Evolutionary conservation across 2,888 invertebrate species (phyloP), one percentile per base, ranked within the genome.

Genomic region (Mythimna vitellina): DNA sequence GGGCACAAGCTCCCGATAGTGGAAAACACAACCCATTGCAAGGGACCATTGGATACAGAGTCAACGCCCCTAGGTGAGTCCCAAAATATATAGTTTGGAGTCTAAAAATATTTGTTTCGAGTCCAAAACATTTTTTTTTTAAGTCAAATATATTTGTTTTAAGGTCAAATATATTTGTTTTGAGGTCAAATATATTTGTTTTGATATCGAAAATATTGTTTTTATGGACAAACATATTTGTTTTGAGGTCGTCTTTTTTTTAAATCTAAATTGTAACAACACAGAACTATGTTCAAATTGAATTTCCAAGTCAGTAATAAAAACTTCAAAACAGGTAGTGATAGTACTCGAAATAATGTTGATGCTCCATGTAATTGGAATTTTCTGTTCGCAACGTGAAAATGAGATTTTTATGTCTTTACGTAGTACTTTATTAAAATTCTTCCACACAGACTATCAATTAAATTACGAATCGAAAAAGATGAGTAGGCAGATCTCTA

Each of bases 1-100:
- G 95, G 93, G 95, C 93, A 84, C 91, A 90, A 88, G 94, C 94
- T 95, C 94, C 94, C 93, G 94, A 94, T 86, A 92, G 91, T 93
- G 93, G 92, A 93, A 96, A 95, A 94, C 93, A 95, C 95, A 93
- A 95, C 94, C 92, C 92, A 87, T 92, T 94, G 89, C 94, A 94
- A 94, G 96, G 94, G 93, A 94, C 93, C 91, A 95, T 95, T 92
- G 96, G 95, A 92, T 97, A 97, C 95, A 93, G 97, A 94, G 97
- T 97, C 92, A 96, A 96, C 94, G 96, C 95, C 96, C 97, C 96
- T 96, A 97, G 97, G 97, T 97, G 91, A 97, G 97, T 96, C 17
- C 35, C 10, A 54, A 65, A 70, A 63, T 58, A 68, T 54, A 67
- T 78, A 63, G 53, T 71, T 80, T 68, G 3, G 3, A 12, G 12